Base-by-base conservation (phyloP, 2,113 vertebrate genomes). In the Myxocyprinus asiaticus region DNA sequence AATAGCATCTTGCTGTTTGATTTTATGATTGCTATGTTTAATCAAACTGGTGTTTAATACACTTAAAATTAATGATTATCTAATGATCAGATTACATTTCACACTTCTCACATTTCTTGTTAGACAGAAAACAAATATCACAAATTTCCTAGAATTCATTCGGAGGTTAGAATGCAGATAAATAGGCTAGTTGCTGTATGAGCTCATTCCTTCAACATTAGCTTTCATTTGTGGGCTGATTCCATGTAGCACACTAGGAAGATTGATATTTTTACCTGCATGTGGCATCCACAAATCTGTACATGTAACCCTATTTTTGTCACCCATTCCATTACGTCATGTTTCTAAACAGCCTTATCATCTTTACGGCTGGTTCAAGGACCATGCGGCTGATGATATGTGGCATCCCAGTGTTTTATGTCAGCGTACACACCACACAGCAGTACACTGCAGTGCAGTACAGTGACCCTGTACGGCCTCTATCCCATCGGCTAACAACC, bases 271-370 rank as follows among this genome's bases (percentile, higher is more conserved):
- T 33, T 33, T 44, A 4, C 67, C 58, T 64, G 15, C 10, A 64
- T 45, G 9, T 48, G 3, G 48, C 48, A n/a, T 4, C 61, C 15
- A 56, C 77, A 55, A 63, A 71, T 51, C 43, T 70, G 47, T 45
- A 15, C 11, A n/a, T 58, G 53, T 5, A 44, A 43, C 56, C 45
- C 72, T 56, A 42, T 74, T 63, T 62, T 51, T 63, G 72, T 63
- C 72, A 50, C 58, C 45, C 58, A 2, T 50, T 74, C 45, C 11
- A 9, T 74, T 74, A 74, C 58, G 58, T 63, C 72, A 74, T 51
- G 45, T 33, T 74, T 62, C 72, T 74, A 74, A 74, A 74, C 72
- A 50, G 72, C 72, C 72, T 74, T 63, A 74, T 74, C 72, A 74
- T 74, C 72, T 74, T 63, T 63, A 74, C 72, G 17, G 17, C 59